Evolutionary conservation across 2,888 invertebrate species (phyloP).

Genomic region (Chydorus sphaericus): DNA sequence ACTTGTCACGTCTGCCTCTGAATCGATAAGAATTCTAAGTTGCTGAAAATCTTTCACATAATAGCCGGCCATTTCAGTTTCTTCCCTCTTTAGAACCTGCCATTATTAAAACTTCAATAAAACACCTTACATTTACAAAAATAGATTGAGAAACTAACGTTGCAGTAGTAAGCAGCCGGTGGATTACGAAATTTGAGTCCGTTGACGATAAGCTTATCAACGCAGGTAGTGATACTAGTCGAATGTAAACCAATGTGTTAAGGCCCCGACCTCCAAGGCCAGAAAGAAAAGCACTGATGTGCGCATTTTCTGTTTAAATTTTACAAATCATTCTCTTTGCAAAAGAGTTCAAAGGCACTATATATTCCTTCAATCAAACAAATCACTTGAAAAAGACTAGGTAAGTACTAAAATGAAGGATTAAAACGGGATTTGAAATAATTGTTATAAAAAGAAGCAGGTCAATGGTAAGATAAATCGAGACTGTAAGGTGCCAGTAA

Average conservation of each 20-base stretch:
- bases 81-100: slow-evolving; percentile 23
- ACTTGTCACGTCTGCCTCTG: slow-evolving; percentile 26
- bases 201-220: slow-evolving; percentile 23
- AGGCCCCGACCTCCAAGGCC: slow-evolving; percentile 31
- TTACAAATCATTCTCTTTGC: too few species aligned
- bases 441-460: neutral
- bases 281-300: slow-evolving; percentile 30
- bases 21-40: slow-evolving; percentile 30
- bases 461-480: too few species aligned
- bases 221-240: slow-evolving; percentile 26
- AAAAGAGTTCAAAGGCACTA: too few species aligned
- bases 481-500: too few species aligned
- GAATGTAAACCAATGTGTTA: slow-evolving; percentile 33
- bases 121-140: neutral
- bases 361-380: too few species aligned
- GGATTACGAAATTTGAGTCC: slow-evolving; percentile 30
- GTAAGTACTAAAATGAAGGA: too few species aligned
- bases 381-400: too few species aligned
- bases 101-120: neutral
- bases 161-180: slow-evolving; percentile 30
- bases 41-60: slow-evolving; percentile 25
- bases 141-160: slow-evolving; percentile 23
- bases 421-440: too few species aligned
- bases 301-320: slow-evolving; percentile 26
- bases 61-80: slow-evolving; percentile 26